phyloP scores from a whole-genome alignment of 2,888 invertebrate species.

The Sesia bembeciformis region DNA sequence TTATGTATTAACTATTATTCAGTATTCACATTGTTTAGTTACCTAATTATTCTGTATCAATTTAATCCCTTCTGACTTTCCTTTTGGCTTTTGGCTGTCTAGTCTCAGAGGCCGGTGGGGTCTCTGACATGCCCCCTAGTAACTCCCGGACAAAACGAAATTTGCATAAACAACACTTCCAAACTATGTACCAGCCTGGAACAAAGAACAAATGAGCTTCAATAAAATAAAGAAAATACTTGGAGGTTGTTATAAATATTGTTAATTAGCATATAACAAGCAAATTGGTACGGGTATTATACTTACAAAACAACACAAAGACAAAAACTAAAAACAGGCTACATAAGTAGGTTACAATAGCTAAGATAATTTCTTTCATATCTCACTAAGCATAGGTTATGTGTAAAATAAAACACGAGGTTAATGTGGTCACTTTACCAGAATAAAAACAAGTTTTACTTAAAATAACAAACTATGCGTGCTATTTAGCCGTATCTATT shows the following conservation, averaged over 20 bases:
- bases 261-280: background rate
- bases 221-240: background rate
- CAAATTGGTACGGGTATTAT: slow-evolving; percentile 14
- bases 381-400: slow-evolving; percentile 45
- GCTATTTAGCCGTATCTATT: too few relatives aligned
- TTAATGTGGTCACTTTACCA: slow-evolving; percentile 52
- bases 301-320: slow-evolving; percentile 72
- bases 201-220: slow-evolving; percentile 34
- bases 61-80: slow-evolving; percentile 50
- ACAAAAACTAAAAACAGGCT: slow-evolving; percentile 67
- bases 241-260: too few relatives aligned
- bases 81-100: slow-evolving; percentile 70
- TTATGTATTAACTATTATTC: background rate
- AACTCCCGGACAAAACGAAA: slow-evolving; percentile 92
- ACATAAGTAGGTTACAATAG: slow-evolving; percentile 65
- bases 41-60: slow-evolving; percentile 1
- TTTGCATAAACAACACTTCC: slow-evolving; percentile 91
- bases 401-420: slow-evolving; percentile 36
- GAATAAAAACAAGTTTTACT: slow-evolving; percentile 23
- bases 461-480: background rate
- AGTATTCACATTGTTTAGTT: background rate
- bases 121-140: slow-evolving; percentile 81
- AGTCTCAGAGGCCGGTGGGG: slow-evolving; percentile 76
- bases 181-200: slow-evolving; percentile 93
- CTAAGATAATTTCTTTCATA: slow-evolving; percentile 71